Evolutionary conservation across 2,797 vertebrate species (phyloP).

Genomic region (Rhinatrema bivittatum): DNA sequence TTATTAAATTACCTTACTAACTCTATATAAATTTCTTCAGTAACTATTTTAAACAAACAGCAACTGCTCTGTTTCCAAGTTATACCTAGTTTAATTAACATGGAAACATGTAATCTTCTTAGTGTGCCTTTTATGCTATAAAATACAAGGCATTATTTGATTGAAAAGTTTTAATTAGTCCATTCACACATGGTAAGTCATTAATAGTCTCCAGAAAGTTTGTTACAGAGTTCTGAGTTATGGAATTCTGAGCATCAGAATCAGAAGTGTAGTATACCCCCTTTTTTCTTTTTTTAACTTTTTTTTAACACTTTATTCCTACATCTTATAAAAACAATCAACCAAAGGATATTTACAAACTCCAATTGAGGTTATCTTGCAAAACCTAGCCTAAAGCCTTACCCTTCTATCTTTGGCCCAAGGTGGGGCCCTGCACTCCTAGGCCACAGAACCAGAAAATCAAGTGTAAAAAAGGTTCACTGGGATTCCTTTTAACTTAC

Average conservation of each 20-base stretch:
- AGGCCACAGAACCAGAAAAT: slow-evolving; percentile 21
- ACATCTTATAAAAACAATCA: no score
- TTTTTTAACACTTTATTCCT: no score
- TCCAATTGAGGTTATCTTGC: no score
- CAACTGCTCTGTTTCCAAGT: slow-evolving; percentile 37
- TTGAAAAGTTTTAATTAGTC: slow-evolving; percentile 43
- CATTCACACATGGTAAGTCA: slow-evolving; percentile 43
- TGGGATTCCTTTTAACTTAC: background rate
- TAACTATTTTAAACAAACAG: slow-evolving; percentile 38
- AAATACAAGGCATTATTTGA: slow-evolving; percentile 51
- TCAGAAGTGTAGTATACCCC: slow-evolving; percentile 3
- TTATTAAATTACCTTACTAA: slow-evolving; percentile 1
- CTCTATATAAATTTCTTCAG: fast-evolving
- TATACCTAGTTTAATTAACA: slow-evolving; percentile 42
- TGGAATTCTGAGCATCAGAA: slow-evolving; percentile 3
- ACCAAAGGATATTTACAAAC: no score
- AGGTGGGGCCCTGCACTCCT: slow-evolving; percentile 12
- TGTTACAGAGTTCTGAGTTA: slow-evolving; percentile 26
- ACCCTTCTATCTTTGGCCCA: slow-evolving; percentile 3
- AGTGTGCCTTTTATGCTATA: slow-evolving; percentile 44
- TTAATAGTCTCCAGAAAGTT: slow-evolving; percentile 33
- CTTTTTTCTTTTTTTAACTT: no score
- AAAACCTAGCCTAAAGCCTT: no score
- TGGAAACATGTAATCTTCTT: slow-evolving; percentile 56
- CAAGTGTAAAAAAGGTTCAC: no score